These are phyloP conservation scores for Octodon degus DNA, from an alignment of 2,113 vertebrate species.

Conservation along the genomic window DNA sequence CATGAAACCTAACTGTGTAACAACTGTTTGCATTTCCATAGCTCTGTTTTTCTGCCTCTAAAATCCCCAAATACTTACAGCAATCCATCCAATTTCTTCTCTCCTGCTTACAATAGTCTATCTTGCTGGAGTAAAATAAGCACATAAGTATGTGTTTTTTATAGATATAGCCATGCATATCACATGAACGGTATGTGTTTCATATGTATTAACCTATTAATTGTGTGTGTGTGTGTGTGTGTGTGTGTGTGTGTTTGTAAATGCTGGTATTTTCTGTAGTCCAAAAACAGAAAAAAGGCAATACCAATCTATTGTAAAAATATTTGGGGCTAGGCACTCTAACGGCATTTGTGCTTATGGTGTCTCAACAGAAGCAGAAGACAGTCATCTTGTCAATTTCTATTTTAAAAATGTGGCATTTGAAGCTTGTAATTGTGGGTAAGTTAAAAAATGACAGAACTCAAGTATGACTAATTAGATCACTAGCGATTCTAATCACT, in stretches of 20 bases:
- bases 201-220: not conserved
- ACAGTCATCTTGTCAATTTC: not conserved
- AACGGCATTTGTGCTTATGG: not conserved
- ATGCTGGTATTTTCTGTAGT: not conserved
- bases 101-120: not conserved
- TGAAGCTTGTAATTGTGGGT: not conserved
- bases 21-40: slow-evolving; percentile 50
- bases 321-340: not conserved
- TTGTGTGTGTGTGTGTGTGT: too few relatives aligned
- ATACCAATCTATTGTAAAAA: not conserved
- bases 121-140: not conserved
- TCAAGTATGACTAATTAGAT: not conserved
- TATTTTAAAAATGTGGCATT: not conserved
- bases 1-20: slow-evolving; percentile 39
- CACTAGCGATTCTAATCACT: not conserved
- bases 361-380: not conserved
- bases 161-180: not conserved
- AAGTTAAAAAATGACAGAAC: not conserved
- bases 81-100: not conserved
- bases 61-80: slow-evolving; percentile 3
- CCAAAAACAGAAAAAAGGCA: not conserved
- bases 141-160: not conserved
- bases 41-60: not conserved
- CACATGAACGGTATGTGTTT: not conserved
- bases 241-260: not conserved